Percentiles rank a stretch among this genome's conserved stretches.
These are phyloP conservation scores for Mastomys natalensis DNA, from an alignment of 2,113 vertebrate species.

Conservation along the genomic window DNA sequence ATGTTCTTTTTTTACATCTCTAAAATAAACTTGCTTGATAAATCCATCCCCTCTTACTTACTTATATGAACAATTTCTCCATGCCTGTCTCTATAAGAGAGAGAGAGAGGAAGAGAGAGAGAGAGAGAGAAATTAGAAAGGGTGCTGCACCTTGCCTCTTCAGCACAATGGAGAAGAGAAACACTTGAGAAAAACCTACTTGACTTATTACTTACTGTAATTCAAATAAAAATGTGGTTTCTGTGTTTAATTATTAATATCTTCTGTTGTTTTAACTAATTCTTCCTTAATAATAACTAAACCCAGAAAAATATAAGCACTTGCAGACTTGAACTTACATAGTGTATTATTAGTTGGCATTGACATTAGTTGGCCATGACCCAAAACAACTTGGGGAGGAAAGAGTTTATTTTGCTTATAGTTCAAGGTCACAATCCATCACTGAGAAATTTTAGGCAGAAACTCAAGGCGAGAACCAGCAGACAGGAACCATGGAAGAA, in stretches of 20 bases:
- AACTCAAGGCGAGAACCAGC: background rate
- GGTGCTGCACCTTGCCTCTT: background rate
- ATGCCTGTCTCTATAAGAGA: background rate
- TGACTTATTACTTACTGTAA: background rate
- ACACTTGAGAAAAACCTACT: background rate
- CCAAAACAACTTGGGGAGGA: background rate
- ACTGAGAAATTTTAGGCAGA: background rate
- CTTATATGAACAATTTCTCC: conserved; percentile 20
- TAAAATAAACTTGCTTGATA: background rate
- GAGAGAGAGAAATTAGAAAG: background rate
- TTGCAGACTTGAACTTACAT: background rate
- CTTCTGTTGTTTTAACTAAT: conserved; percentile 6
- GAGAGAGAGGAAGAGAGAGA: too few relatives aligned
- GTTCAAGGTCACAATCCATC: background rate
- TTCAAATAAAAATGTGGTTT: background rate
- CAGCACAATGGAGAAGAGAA: background rate
- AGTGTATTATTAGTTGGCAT: background rate
- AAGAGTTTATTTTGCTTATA: background rate
- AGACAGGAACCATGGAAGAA: background rate
- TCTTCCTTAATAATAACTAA: conserved; percentile 44
- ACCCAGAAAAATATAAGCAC: background rate
- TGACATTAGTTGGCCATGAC: background rate
- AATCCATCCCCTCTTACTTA: background rate
- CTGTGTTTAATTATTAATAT: conserved; percentile 22
- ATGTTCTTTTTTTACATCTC: background rate